Evolutionary conservation across 2,888 invertebrate genomes (phyloP).

Genomic region (Pyralis farinalis): DNA sequence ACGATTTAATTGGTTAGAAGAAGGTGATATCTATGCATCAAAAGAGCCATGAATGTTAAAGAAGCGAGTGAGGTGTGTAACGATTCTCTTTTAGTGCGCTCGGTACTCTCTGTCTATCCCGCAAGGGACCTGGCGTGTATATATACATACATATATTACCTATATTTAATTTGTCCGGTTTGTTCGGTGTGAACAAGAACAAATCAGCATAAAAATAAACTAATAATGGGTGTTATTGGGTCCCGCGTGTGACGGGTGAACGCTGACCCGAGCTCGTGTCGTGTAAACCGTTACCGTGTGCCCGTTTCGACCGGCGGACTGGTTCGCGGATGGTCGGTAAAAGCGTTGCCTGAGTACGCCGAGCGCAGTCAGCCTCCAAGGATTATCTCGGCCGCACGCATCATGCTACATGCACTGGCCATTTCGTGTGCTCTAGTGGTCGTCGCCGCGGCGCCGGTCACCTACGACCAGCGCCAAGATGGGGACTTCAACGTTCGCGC

Average conservation of each 20-base stretch:
- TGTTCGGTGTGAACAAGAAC: too few species aligned
- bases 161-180: too few species aligned
- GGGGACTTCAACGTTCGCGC: constrained; percentile 87
- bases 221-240: constrained; percentile 19
- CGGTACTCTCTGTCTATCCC: too few species aligned
- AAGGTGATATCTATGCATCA: too few species aligned
- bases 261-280: constrained; percentile 44
- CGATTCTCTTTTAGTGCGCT: too few species aligned
- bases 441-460: constrained; percentile 51
- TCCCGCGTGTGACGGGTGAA: constrained; percentile 32
- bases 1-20: too few species aligned
- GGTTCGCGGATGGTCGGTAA: constrained; percentile 65
- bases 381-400: constrained; percentile 53
- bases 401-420: constrained; percentile 52
- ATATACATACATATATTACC: too few species aligned
- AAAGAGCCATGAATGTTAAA: too few species aligned
- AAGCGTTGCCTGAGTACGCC: constrained; percentile 59
- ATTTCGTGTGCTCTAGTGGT: constrained; percentile 42
- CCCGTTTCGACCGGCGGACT: constrained; percentile 66
- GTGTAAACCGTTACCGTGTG: constrained; percentile 73
- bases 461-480: constrained; percentile 88
- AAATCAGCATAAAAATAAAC: too few species aligned
- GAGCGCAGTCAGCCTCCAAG: constrained; percentile 53
- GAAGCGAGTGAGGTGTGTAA: too few species aligned
- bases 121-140: too few species aligned